A percentile compares a stretch with the other conserved stretches of the same genome.
Evolutionary conservation across 2,113 vertebrate species (phyloP).

Genomic region (Misgurnus mizolepis): DNA sequence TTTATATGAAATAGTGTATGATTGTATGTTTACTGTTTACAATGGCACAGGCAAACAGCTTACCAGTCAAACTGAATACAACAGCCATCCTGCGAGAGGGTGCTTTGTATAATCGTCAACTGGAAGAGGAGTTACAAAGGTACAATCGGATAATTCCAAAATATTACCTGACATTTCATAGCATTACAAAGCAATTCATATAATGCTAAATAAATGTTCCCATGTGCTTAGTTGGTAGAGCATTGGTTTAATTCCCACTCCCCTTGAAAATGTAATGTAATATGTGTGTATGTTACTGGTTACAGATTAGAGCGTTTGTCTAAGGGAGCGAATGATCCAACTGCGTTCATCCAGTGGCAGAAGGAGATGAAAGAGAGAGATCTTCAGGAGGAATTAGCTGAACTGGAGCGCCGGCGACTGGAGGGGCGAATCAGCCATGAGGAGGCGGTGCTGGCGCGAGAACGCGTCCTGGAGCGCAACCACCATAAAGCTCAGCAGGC

Average conservation of each 20-base stretch:
- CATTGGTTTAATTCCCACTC: too few species aligned
- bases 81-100: conserved; percentile 84
- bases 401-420: conserved; percentile 71
- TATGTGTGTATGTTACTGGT: conserved; percentile 30
- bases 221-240: too few species aligned
- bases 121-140: conserved; percentile 84
- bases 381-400: conserved; percentile 74
- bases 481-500: conserved; percentile 75
- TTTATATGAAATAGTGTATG: background rate
- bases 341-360: conserved; percentile 85
- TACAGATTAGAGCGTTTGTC: conserved; percentile 68
- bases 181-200: too few species aligned
- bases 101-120: conserved; percentile 78
- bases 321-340: conserved; percentile 77
- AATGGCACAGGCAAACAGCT: conserved; percentile 70
- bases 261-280: too few species aligned
- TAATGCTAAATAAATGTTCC: too few species aligned
- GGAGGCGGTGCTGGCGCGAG: conserved; percentile 79
- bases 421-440: conserved; percentile 81
- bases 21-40: background rate
- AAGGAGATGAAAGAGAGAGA: conserved; percentile 81
- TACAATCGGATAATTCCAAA: conserved; percentile 58
- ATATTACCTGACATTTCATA: too few species aligned
- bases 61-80: conserved; percentile 84
- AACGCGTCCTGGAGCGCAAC: conserved; percentile 75